Conservation (phyloP, 2,888 invertebrate genomes). For the Ptychoptera contaminata region DNA sequence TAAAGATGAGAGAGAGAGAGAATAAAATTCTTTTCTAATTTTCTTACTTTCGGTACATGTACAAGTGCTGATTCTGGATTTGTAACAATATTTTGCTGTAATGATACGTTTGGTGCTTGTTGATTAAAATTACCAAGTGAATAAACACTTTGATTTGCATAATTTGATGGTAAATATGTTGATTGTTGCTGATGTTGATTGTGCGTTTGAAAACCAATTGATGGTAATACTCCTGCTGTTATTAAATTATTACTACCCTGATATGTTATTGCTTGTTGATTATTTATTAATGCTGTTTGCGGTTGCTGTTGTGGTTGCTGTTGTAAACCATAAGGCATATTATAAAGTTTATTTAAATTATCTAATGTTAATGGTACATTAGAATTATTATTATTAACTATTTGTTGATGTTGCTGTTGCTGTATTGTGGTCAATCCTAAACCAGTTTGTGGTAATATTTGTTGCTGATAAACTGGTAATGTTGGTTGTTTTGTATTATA, state of each 20-base stretch:
- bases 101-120: not conserved
- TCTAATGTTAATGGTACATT: constrained; percentile 23
- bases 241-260: not conserved
- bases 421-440: no score
- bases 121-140: not conserved
- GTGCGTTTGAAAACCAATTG: not conserved
- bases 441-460: no score
- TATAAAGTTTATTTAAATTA: constrained; percentile 25
- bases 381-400: constrained; percentile 1
- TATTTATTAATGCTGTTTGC: constrained; percentile 2
- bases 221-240: not conserved
- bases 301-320: constrained; percentile 5
- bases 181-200: not conserved
- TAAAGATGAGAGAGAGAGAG: no score
- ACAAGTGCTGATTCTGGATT: constrained; percentile 11
- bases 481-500: not conserved
- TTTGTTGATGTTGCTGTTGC: constrained; percentile 15
- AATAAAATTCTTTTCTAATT: no score
- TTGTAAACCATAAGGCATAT: constrained; percentile 22
- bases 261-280: not conserved
- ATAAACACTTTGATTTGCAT: not conserved
- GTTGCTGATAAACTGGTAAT: constrained; percentile 5
- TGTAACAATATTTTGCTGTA: constrained; percentile 5
- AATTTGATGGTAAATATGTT: not conserved
- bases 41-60: constrained; percentile 4